These are phyloP conservation scores for Dolichopus griseipennis DNA, from an alignment of 2,888 invertebrate species.

Conservation along the genomic window DNA sequence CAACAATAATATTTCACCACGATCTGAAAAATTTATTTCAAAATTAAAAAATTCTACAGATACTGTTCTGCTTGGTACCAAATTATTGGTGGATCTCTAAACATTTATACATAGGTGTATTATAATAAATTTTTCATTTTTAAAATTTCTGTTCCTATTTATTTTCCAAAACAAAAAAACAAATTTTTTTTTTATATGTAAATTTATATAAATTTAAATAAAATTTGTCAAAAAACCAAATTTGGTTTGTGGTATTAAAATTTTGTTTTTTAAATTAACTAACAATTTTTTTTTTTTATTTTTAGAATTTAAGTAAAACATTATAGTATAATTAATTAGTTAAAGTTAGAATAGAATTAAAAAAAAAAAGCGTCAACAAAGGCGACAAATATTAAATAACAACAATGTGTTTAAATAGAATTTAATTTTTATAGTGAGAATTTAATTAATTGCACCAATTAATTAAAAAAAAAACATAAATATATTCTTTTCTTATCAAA, in stretches of 20 bases:
- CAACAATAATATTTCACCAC: neutral
- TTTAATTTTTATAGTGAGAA: neutral
- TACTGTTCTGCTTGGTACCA: neutral
- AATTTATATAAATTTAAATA: neutral
- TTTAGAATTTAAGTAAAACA: too few species aligned
- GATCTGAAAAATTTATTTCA: neutral
- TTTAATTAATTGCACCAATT: neutral
- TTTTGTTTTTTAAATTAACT: neutral
- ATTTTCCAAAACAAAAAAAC: too few species aligned
- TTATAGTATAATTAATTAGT: neutral
- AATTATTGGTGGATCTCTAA: neutral
- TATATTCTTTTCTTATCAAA: too few species aligned
- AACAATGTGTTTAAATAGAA: neutral
- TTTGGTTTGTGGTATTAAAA: neutral
- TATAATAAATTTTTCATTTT: neutral
- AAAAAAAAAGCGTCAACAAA: neutral
- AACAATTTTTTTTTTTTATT: too few species aligned
- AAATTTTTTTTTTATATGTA: neutral
- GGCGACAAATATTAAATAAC: neutral
- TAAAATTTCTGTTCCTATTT: neutral
- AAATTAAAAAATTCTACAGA: slow-evolving; percentile 3
- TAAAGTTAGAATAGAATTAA: neutral
- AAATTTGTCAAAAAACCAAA: neutral
- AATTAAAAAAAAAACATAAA: too few species aligned
- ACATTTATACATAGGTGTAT: too few species aligned